Base-by-base conservation (phyloP, 1,140 invertebrate genomes). In the Aricia agestis region DNA sequence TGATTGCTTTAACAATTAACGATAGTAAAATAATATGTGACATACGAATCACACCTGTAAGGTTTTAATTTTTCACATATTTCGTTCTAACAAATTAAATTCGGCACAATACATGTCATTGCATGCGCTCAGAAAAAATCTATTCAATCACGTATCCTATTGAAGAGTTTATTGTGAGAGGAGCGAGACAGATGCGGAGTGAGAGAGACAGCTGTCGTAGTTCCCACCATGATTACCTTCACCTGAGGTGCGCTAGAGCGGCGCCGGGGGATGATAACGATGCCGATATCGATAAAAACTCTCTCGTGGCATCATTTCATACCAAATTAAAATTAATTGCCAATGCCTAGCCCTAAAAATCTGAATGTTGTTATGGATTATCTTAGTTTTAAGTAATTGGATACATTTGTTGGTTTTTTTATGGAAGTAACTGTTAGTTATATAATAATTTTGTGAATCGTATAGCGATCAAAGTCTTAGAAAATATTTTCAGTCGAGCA, bases 191-290 rank as follows among this genome's bases (percentile, higher is more conserved):
- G 82, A 72, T 66, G 76, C 72, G 86, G 72, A 75, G 75, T 83
- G 78, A 79, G 74, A 77, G 83, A 86, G 85, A 86, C 71, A 79
- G 83, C 78, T 70, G 72, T 72, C 80, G 81, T 82, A 79, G 82
- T 90, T 90, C 88, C 88, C 88, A 90, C 86, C 87, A 88, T 78
- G 86, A 90, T 90, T 90, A 89, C 83, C 80, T 85, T 88, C 84
- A 87, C 85, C 83, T 87, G 82, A 85, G 81, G 76, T 76, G 75
- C 68, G 17, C 18, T 76, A 83, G 83, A 58, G 85, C 81, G 77
- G 83, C 65, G 32, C 59, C 65, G 71, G 57, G 7, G 18, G 4
- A 19, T 15, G 10, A 41, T 11, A 1, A 25, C 69, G 67, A 74
- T 73, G 45, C 52, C 74, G 11, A 68, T 76, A 73, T 75, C 76